Evolutionary conservation across 2,888 invertebrate genomes (phyloP).

Genomic region (Drosophila barbarae): DNA sequence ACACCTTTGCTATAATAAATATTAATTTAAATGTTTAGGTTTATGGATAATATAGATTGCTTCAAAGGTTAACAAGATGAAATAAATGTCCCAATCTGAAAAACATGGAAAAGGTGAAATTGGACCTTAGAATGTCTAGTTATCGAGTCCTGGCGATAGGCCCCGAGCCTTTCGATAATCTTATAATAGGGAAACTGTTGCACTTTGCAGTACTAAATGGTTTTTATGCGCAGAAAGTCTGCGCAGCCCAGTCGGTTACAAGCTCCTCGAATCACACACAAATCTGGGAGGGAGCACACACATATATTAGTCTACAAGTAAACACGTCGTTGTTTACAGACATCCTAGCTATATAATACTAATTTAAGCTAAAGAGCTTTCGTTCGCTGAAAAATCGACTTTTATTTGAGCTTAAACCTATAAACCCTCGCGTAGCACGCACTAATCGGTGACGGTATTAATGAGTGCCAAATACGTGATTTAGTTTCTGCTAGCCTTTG

Average conservation of each 20-base stretch:
- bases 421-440: constrained; percentile 21
- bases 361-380: constrained; percentile 33
- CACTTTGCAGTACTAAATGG: constrained; percentile 21
- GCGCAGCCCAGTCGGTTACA: constrained; percentile 46
- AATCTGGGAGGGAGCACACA: constrained; percentile 32
- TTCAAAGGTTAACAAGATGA: too few species aligned
- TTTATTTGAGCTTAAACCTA: constrained; percentile 37
- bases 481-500: constrained; percentile 27
- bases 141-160: constrained; percentile 6
- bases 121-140: not conserved
- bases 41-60: too few species aligned
- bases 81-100: not conserved
- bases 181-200: constrained; percentile 20
- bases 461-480: constrained; percentile 48
- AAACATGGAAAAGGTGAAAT: not conserved
- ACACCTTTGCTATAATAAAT: too few species aligned
- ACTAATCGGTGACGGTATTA: constrained; percentile 35
- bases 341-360: constrained; percentile 31
- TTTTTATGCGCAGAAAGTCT: constrained; percentile 47
- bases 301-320: constrained; percentile 43
- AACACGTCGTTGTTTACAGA: constrained; percentile 42
- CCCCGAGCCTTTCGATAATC: not conserved
- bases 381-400: constrained; percentile 37
- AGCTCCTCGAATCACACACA: constrained; percentile 36
- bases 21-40: too few species aligned